A percentile compares a stretch with the other conserved stretches of the same genome.
These are phyloP conservation scores for Labia minor DNA, from an alignment of 2,888 invertebrate genomes.

Conservation along the genomic window DNA sequence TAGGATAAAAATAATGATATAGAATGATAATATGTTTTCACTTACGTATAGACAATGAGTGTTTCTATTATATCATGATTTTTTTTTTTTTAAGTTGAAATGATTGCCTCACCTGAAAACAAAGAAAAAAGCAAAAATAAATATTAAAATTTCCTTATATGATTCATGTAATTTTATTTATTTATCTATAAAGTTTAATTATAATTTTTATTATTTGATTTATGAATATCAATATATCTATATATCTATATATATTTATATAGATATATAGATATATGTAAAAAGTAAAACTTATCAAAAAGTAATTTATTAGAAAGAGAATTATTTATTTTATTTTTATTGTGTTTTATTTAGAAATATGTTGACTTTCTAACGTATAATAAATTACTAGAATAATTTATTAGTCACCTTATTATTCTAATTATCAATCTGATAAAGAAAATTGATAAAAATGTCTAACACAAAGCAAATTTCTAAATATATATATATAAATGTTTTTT, in stretches of 20 bases:
- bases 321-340: too few species aligned
- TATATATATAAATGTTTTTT: too few species aligned
- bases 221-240: not conserved
- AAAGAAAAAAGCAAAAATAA: not conserved
- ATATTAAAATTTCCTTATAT: too few species aligned
- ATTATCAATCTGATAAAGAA: not conserved
- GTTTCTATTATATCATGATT: too few species aligned
- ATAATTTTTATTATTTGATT: not conserved
- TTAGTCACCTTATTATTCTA: conserved; percentile 2
- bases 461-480: too few species aligned
- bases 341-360: not conserved
- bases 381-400: not conserved
- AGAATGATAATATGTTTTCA: too few species aligned
- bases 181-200: not conserved
- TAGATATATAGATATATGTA: not conserved
- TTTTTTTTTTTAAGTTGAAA: too few species aligned
- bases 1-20: too few species aligned
- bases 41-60: too few species aligned
- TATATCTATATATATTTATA: not conserved
- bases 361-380: not conserved
- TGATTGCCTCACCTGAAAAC: not conserved
- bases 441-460: not conserved
- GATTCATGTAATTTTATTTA: too few species aligned
- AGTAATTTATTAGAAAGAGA: too few species aligned
- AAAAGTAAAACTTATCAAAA: too few species aligned